These are phyloP conservation scores for Lutjanus argentimaculatus DNA, from an alignment of 2,797 vertebrate species.

Conservation along the genomic window DNA sequence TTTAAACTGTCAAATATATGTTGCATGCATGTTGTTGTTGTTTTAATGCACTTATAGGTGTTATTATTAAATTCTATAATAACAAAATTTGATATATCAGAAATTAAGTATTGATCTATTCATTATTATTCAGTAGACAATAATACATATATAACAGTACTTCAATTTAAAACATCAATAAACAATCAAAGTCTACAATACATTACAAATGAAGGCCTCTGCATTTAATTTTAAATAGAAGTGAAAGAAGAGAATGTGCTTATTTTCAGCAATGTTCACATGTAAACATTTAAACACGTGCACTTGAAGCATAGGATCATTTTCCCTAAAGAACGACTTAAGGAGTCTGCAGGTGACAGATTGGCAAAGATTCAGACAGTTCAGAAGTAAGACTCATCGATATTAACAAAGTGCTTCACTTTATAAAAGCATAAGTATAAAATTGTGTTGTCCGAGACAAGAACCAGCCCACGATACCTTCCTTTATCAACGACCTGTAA, in stretches of 20 bases:
- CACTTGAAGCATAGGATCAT: constrained; percentile 71
- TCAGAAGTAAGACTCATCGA: constrained; percentile 84
- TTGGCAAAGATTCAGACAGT: constrained; percentile 74
- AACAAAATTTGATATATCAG: constrained; percentile 57
- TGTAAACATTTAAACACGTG: constrained; percentile 86
- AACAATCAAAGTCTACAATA: constrained; percentile 64
- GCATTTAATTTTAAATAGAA: constrained; percentile 73
- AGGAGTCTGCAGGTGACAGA: constrained; percentile 70
- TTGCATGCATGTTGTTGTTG: constrained; percentile 42
- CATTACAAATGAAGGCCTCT: constrained; percentile 82
- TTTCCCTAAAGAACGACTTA: constrained; percentile 60
- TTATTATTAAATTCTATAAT: constrained; percentile 55
- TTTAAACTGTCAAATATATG: constrained; percentile 54
- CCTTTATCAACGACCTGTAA: constrained; percentile 78
- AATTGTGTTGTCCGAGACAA: constrained; percentile 79
- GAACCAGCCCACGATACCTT: constrained; percentile 68
- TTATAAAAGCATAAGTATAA: constrained; percentile 84
- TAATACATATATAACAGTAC: constrained; percentile 66
- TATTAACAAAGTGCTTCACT: constrained; percentile 84
- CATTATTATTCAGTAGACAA: constrained; percentile 52
- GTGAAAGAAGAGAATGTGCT: constrained; percentile 79
- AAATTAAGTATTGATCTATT: constrained; percentile 56
- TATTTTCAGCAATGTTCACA: constrained; percentile 82
- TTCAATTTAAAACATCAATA: constrained; percentile 66
- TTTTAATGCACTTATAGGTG: constrained; percentile 76